Base-by-base conservation (phyloP, 2,888 invertebrate species). In the Hyalella azteca region DNA sequence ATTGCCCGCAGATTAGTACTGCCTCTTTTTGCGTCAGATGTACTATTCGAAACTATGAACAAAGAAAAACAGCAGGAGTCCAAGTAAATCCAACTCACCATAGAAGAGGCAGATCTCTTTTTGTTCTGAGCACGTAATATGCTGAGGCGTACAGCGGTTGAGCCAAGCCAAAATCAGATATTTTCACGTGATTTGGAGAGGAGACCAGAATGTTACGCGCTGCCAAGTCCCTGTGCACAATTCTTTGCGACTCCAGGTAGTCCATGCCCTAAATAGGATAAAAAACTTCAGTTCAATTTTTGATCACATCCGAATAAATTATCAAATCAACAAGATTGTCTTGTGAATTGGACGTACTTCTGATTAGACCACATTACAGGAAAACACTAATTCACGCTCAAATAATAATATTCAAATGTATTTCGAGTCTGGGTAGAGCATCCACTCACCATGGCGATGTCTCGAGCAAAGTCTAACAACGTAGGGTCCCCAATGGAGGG, bases 111-210 rank as follows among this genome's bases (percentile, higher is more conserved):
- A 96, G 89, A 86, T 93, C 91, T 49, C 95, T 89, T 86, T 92
- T 92, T 22, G 93, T 94, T 87, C 93, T 91, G 77, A 94, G 90
- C 86, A 96, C 96, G 85, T 94, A 94, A 86, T 93, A 93, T 79
- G 91, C 91, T 36, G 86, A 85, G 41, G 89, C 88, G 29, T 93
- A 93, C 83, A 94, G 93, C 73, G 93, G 92, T 87, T 95, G 93
- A 7, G 96, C 95, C 78, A 97, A 90, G 0, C 96, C 96, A 88
- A 96, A 97, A 88, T 96, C 96, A 0, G 95, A 95, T 86, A 97
- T 96, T 90, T 97, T 96, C 0, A 95, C 95, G 86, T 92, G 91
- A 86, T 92, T 91, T 84, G 93, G 92, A 87, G 92, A 92, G 32
- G 93, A 93, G 3, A 96, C 95, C 78, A 97, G 90, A 86, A 96